These are phyloP conservation scores for Resseliella maxima DNA, from an alignment of 2,888 invertebrate species.

Conservation along the genomic window DNA sequence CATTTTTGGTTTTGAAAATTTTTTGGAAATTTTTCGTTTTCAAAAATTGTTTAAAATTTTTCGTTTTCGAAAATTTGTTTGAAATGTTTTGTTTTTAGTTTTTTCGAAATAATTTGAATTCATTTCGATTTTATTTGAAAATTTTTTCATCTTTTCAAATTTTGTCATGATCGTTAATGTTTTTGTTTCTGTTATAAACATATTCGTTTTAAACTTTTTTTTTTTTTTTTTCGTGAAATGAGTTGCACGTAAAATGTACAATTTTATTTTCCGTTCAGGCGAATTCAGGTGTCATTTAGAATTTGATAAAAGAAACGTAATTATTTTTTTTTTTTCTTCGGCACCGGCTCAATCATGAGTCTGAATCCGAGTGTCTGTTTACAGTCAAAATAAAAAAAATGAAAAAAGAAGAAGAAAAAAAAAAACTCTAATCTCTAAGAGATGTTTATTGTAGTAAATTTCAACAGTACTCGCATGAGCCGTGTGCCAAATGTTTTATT, in stretches of 20 bases:
- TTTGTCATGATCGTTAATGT: not conserved
- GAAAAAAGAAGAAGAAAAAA: not conserved
- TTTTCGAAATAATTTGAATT: no score
- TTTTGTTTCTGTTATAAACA: constrained; percentile 19
- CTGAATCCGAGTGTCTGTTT: no score
- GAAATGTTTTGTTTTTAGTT: no score
- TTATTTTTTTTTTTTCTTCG: not conserved
- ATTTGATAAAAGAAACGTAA: not conserved
- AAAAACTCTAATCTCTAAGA: constrained; percentile 12
- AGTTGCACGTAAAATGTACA: not conserved
- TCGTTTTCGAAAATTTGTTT: no score
- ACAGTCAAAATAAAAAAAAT: not conserved
- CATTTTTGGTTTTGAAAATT: no score
- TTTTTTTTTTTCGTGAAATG: not conserved
- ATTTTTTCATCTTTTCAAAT: not conserved
- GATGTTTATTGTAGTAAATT: not conserved
- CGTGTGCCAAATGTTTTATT: not conserved
- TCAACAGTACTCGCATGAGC: not conserved
- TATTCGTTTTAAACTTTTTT: no score
- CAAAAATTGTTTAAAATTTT: no score
- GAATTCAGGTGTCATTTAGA: constrained; percentile 49
- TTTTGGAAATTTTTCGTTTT: no score
- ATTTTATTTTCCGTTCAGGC: not conserved
- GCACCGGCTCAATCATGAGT: not conserved
- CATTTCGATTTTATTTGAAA: not conserved